These are phyloP conservation scores for Acanthornis magna DNA, from an alignment of 2,797 vertebrate species.

Conservation along the genomic window DNA sequence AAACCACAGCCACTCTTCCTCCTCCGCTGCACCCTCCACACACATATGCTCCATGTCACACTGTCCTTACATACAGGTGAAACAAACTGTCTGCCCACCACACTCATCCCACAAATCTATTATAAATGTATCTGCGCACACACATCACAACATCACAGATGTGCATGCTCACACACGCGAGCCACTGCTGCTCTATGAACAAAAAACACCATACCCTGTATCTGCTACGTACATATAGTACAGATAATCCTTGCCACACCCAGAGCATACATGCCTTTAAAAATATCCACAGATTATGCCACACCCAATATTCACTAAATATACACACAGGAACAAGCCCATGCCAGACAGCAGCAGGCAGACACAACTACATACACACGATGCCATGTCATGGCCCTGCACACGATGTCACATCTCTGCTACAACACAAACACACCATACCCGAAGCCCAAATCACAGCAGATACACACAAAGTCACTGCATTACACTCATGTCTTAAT, in stretches of 20 bases:
- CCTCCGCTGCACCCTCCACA: not conserved
- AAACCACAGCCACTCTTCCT: not conserved
- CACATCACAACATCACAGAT: not conserved
- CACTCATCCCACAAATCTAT: not conserved
- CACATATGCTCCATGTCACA: rapidly evolving
- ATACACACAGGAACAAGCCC: not conserved
- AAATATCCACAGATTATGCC: not conserved
- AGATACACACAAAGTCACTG: rapidly evolving
- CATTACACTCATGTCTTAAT: rapidly evolving
- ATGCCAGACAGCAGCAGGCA: not conserved
- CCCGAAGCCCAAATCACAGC: not conserved
- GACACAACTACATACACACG: not conserved
- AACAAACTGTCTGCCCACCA: not conserved
- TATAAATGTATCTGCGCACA: not conserved
- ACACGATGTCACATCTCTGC: not conserved
- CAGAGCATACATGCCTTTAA: not conserved
- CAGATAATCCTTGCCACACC: not conserved
- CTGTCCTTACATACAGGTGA: rapidly evolving
- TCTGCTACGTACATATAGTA: not conserved
- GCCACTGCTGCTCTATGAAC: not conserved
- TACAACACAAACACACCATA: not conserved
- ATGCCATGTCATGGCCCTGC: not conserved
- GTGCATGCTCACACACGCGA: no score
- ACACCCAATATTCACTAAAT: not conserved
- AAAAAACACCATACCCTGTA: not conserved